phyloP scores from a whole-genome alignment of 2,888 invertebrate species.

The Tachina grossa region DNA sequence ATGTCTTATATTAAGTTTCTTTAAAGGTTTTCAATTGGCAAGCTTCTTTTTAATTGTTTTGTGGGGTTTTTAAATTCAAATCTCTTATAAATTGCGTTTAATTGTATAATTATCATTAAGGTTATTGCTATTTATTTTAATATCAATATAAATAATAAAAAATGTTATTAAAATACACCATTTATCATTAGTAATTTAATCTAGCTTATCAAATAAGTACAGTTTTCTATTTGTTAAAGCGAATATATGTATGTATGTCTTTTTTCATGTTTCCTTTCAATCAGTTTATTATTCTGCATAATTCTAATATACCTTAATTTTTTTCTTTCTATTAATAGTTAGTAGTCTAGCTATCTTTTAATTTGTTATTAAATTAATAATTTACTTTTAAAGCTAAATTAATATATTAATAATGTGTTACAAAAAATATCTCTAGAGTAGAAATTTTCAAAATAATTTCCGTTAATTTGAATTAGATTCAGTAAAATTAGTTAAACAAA shows the following conservation, averaged over 20 bases:
- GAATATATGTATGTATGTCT: constrained; percentile 55
- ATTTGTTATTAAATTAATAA: constrained; percentile 32
- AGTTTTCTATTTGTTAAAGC: constrained; percentile 59
- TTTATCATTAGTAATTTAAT: constrained; percentile 46
- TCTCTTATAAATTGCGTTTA: constrained; percentile 48
- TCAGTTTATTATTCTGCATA: background rate
- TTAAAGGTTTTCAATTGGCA: constrained; percentile 64
- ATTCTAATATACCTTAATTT: constrained; percentile 18
- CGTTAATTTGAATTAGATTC: constrained; percentile 61
- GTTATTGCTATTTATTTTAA: constrained; percentile 33
- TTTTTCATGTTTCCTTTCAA: constrained; percentile 55
- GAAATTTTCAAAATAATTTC: constrained; percentile 42
- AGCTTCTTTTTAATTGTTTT: constrained; percentile 52
- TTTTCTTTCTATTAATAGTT: constrained; percentile 8
- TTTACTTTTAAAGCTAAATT: constrained; percentile 30
- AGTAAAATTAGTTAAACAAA: constrained; percentile 37
- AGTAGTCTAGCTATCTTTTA: constrained; percentile 56
- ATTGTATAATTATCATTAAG: constrained; percentile 49
- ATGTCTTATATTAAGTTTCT: constrained; percentile 23
- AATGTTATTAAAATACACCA: constrained; percentile 49
- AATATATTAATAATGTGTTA: constrained; percentile 49
- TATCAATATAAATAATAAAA: constrained; percentile 47
- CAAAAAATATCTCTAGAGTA: constrained; percentile 31
- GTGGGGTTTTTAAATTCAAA: constrained; percentile 31
- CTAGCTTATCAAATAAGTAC: constrained; percentile 62